Percentiles rank a stretch among this genome's conserved stretches.
phyloP scores from a whole-genome alignment of 2,113 vertebrate genomes.

The Carollia perspicillata region DNA sequence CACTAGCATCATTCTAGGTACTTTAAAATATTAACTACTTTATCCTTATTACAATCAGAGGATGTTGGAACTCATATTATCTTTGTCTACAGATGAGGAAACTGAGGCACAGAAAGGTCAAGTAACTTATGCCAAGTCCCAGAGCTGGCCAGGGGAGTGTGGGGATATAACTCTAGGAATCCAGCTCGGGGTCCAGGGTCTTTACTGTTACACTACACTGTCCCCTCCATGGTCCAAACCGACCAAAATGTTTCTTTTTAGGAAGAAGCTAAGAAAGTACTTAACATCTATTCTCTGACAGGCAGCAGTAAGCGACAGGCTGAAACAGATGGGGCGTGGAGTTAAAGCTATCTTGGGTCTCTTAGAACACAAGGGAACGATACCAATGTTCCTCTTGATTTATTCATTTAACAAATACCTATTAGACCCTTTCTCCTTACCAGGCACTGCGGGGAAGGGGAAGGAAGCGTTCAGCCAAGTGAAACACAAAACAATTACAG shows the following conservation, averaged over 20 bases:
- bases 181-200: not conserved
- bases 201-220: not conserved
- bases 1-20: not conserved
- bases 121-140: not conserved
- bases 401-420: slow-evolving; percentile 33
- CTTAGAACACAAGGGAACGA: not conserved
- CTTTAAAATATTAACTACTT: not conserved
- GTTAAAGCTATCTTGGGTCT: not conserved
- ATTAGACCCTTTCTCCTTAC: not conserved
- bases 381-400: slow-evolving; percentile 11
- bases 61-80: not conserved
- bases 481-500: not conserved
- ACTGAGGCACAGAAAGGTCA: not conserved
- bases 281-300: not conserved
- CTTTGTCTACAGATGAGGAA: not conserved
- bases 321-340: not conserved
- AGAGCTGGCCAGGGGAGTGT: not conserved
- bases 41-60: not conserved
- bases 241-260: not conserved
- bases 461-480: not conserved
- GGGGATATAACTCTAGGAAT: not conserved
- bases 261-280: not conserved
- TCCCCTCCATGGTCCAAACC: not conserved
- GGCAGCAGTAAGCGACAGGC: not conserved
- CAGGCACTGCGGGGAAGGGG: not conserved